A percentile compares a stretch with the other conserved stretches of the same genome.
Evolutionary conservation across 2,113 vertebrate species (phyloP).

Genomic region (Meleagris gallopavo): DNA sequence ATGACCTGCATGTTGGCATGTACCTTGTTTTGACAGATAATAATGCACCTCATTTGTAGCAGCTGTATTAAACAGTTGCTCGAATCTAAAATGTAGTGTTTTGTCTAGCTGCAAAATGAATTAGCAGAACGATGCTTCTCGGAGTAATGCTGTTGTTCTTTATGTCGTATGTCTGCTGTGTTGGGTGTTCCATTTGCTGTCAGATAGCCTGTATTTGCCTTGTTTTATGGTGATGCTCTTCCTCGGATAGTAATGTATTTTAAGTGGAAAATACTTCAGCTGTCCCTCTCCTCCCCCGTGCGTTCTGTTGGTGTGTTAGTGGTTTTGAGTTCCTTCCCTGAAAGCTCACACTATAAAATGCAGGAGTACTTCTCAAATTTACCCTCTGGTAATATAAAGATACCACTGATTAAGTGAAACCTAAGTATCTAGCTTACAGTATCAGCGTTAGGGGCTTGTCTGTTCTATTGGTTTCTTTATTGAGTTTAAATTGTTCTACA

Average conservation of each 20-base stretch:
- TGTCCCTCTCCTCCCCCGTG: slow-evolving; percentile 14
- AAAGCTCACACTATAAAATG: slow-evolving; percentile 9
- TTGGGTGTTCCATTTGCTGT: background rate
- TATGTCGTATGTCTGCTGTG: background rate
- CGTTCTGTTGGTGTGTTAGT: background rate
- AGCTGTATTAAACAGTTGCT: background rate
- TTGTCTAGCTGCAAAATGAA: background rate
- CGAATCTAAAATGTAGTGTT: accelerated
- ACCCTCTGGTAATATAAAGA: background rate
- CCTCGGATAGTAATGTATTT: slow-evolving; percentile 3
- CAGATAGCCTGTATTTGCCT: background rate
- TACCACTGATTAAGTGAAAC: background rate
- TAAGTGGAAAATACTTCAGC: slow-evolving; percentile 34
- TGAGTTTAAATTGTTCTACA: background rate
- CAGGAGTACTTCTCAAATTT: background rate
- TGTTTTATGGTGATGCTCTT: background rate
- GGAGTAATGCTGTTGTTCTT: background rate
- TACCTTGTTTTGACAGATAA: background rate
- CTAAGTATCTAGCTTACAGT: background rate
- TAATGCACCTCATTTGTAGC: background rate
- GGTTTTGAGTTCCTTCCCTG: slow-evolving; percentile 5
- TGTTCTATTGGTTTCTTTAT: background rate
- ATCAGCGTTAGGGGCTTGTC: background rate
- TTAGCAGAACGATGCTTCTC: background rate
- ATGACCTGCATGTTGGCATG: background rate